Conservation (phyloP, 2,888 invertebrate genomes). For the Limnephilus auricula region DNA sequence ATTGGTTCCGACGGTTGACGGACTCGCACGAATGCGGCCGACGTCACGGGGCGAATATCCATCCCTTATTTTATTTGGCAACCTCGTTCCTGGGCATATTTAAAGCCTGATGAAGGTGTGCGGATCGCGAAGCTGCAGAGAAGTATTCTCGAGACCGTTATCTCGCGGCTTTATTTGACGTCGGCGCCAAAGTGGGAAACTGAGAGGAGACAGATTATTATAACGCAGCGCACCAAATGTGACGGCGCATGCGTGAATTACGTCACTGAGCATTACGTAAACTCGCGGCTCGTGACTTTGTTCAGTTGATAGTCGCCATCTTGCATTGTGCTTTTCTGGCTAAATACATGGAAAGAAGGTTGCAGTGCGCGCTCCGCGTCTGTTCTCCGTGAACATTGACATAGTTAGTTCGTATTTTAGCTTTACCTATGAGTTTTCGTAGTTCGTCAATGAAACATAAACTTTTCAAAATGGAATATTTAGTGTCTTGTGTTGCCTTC, state of each 20-base stretch:
- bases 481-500: constrained; percentile 66
- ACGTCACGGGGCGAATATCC: constrained; percentile 33
- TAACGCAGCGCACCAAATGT: constrained; percentile 52
- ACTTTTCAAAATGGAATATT: constrained; percentile 65
- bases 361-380: constrained; percentile 60
- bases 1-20: constrained; percentile 46
- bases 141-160: constrained; percentile 32
- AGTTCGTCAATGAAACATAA: constrained; percentile 63
- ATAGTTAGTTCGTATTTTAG: constrained; percentile 63
- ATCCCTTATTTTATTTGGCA: constrained; percentile 43
- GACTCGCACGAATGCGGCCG: constrained; percentile 42
- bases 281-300: constrained; percentile 65
- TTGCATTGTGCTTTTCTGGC: constrained; percentile 62
- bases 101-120: constrained; percentile 40
- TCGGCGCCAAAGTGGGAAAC: neutral
- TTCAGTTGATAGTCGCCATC: constrained; percentile 66
- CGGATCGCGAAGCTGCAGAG: constrained; percentile 43
- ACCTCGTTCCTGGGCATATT: constrained; percentile 11
- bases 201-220: constrained; percentile 42
- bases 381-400: constrained; percentile 59
- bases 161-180: constrained; percentile 42
- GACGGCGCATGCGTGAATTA: constrained; percentile 62
- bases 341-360: constrained; percentile 61
- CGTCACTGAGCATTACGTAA: constrained; percentile 66
- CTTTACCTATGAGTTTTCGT: constrained; percentile 60